phyloP scores from a whole-genome alignment of 2,113 vertebrate genomes.

The Rutilus rutilus region DNA sequence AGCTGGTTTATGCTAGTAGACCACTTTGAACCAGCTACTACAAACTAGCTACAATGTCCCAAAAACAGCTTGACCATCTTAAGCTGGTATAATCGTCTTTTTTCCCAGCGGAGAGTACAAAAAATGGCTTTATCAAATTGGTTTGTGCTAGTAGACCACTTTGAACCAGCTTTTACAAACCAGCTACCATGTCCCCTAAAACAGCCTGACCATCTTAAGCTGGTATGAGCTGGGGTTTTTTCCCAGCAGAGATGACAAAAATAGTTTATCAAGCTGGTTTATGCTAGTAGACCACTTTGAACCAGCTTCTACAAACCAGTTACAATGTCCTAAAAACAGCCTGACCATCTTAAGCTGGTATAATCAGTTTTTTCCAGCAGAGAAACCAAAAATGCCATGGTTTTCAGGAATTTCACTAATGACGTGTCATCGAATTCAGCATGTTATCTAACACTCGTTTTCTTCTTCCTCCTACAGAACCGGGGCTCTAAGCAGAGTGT shows the following conservation, averaged over 20 bases:
- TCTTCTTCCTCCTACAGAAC: slow-evolving; percentile 78
- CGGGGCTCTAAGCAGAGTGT: slow-evolving; percentile 85
- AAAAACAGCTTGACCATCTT: not conserved
- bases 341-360: not conserved
- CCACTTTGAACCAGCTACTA: not conserved
- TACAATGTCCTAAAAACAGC: not conserved
- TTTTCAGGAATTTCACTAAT: not conserved
- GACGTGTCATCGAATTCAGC: slow-evolving; percentile 13
- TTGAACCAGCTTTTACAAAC: not conserved
- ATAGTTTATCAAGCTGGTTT: not conserved
- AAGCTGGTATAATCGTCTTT: not conserved
- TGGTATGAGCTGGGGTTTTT: not conserved
- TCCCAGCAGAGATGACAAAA: not conserved
- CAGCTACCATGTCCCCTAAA: not conserved
- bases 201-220: too few species aligned
- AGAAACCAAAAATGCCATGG: not conserved
- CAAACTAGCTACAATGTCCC: not conserved
- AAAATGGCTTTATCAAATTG: not conserved
- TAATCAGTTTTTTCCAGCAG: not conserved
- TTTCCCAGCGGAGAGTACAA: not conserved
- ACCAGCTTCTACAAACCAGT: not conserved
- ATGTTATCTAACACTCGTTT: slow-evolving; percentile 14
- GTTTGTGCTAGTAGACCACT: not conserved
- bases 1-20: not conserved
- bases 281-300: not conserved